Percentiles rank a stretch among this genome's conserved stretches.
These are phyloP conservation scores for Eulemur albifrons DNA, from an alignment of 2,797 vertebrate species.

Conservation along the genomic window DNA sequence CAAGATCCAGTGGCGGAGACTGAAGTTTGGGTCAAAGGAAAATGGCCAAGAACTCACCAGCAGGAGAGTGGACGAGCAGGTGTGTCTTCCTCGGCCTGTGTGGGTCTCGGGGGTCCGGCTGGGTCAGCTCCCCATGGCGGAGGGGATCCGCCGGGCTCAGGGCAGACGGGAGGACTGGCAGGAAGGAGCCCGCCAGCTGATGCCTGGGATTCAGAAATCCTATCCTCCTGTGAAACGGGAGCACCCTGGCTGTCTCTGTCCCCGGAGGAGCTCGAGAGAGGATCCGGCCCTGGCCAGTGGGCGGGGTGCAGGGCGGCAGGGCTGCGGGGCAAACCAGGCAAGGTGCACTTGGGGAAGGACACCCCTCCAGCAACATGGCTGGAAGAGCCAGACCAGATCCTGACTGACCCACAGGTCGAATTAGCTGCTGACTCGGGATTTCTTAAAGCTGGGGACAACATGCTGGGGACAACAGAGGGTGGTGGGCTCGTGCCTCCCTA, in stretches of 20 bases:
- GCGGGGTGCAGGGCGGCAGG: background rate
- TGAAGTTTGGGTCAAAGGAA: background rate
- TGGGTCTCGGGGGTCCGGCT: background rate
- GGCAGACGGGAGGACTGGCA: background rate
- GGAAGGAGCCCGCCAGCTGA: background rate
- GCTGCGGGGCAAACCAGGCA: background rate
- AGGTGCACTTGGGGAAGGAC: background rate
- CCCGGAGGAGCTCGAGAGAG: background rate
- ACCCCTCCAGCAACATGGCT: background rate
- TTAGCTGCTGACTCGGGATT: background rate
- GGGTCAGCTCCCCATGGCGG: background rate
- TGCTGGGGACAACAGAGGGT: too few relatives aligned
- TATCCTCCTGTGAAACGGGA: constrained; percentile 73
- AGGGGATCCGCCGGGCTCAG: background rate
- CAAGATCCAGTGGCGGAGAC: background rate
- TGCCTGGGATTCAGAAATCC: constrained; percentile 65
- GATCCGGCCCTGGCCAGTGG: background rate
- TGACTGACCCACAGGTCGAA: background rate
- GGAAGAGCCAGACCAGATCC: background rate
- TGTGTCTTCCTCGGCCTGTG: background rate
- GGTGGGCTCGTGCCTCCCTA: fast-evolving
- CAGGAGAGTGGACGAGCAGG: background rate
- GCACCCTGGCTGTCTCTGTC: background rate
- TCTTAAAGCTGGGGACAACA: background rate
- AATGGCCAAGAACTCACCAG: constrained; percentile 65